Conservation (phyloP, 2,888 invertebrate genomes). For the Plagodis pulveraria region DNA sequence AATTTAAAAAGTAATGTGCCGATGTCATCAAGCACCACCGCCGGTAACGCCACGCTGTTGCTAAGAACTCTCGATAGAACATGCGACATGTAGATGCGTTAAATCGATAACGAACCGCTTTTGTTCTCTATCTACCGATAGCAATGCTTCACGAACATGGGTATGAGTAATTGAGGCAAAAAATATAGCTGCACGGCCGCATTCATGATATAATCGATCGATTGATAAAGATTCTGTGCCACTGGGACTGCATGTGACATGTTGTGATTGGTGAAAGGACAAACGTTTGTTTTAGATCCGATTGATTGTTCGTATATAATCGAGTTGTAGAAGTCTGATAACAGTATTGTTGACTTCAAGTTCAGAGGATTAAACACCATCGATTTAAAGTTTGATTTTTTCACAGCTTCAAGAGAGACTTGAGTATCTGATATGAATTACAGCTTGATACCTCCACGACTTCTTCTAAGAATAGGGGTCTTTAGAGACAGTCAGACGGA, state of each 20-base stretch:
- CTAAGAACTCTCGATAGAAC: conserved; percentile 30
- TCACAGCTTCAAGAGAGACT: too few species aligned
- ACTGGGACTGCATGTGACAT: conserved; percentile 20
- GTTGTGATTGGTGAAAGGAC: background rate
- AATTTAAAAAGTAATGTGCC: background rate
- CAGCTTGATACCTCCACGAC: too few species aligned
- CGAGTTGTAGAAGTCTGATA: too few species aligned
- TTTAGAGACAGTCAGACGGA: too few species aligned
- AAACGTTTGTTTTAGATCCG: too few species aligned
- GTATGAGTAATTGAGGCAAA: conserved; percentile 46
- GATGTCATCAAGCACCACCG: background rate
- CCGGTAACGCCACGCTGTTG: conserved; percentile 18
- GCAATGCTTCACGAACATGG: conserved; percentile 37
- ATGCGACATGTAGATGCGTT: conserved; percentile 36
- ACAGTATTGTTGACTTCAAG: too few species aligned
- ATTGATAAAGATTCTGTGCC: conserved; percentile 47
- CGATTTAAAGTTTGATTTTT: too few species aligned
- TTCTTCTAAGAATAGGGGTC: too few species aligned
- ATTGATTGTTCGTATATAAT: too few species aligned
- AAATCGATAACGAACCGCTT: conserved; percentile 34
- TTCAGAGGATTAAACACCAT: too few species aligned
- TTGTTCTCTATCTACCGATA: conserved; percentile 29
- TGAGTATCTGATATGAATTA: too few species aligned
- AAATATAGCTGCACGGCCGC: conserved; percentile 51
- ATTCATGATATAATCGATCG: conserved; percentile 35